These are phyloP conservation scores for Atrichornis clamosus DNA, from an alignment of 2,113 vertebrate genomes.

Conservation along the genomic window DNA sequence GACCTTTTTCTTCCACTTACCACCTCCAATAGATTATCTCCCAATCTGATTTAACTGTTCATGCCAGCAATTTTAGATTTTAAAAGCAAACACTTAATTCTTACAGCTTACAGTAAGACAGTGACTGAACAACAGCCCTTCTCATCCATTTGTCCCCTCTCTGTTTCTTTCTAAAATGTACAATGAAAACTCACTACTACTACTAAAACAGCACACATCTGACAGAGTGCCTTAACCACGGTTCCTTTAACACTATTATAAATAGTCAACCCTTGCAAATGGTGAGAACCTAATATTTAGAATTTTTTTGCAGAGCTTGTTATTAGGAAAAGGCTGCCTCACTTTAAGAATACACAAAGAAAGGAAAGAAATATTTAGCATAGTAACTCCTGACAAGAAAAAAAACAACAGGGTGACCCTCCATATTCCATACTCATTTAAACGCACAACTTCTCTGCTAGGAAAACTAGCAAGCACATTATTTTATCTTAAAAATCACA, in stretches of 20 bases:
- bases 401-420: not conserved
- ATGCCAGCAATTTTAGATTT: not conserved
- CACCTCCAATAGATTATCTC: not conserved
- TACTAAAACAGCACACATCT: not conserved
- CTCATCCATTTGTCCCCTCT: not conserved
- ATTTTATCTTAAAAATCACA: not conserved
- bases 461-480: not conserved
- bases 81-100: not conserved
- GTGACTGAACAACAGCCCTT: not conserved
- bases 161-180: not conserved
- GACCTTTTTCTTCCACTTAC: not conserved
- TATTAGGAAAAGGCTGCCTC: not conserved
- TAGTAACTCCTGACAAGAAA: not conserved
- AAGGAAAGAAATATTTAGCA: not conserved
- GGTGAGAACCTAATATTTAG: not conserved
- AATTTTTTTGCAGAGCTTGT: not conserved
- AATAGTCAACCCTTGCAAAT: not conserved
- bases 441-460: not conserved
- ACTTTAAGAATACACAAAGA: not conserved
- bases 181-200: not conserved
- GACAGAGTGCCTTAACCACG: not conserved
- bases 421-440: not conserved
- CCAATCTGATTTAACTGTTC: not conserved
- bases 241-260: not conserved
- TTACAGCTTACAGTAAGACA: not conserved